Base-by-base conservation (phyloP, 2,888 invertebrate species). In the Lypha dubia region DNA sequence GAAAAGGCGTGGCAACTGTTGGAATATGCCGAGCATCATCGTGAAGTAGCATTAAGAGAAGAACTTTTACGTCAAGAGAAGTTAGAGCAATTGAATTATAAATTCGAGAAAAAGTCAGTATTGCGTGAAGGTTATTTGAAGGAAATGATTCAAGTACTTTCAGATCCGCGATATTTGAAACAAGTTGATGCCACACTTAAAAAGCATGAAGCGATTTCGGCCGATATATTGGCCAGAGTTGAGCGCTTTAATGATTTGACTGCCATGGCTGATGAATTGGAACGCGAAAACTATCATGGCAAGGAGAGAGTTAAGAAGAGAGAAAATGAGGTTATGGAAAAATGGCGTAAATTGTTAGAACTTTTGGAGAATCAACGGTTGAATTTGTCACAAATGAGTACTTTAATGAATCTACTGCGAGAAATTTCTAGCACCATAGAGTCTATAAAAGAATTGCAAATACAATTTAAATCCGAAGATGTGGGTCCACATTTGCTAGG, bases 111-210 rank as follows among this genome's bases (percentile, higher is more conserved):
- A 88, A 99, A 99, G 94, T 97, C 97, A 84, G 96, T 97, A 1
- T 94, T 99, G 65, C 95, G 99, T 70, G 98, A 99, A 89, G 97
- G 98, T 0, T 99, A 99, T 93, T 93, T 99, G 84, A 97, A 97
- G 92, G 99, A 99, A 93, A 99, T 99, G 98, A 98, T 97, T 87
- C 97, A 97, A 91, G 98, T 99, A 17, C 93, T 99, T 20, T 96
- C 97, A 0, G 98, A 98, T 93, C 97, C 97, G 0, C 94, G 98
- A 76, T 98, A 98, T 92, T 93, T 98, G 87, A 95, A 96, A 0
- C 98, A 99, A 91, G 98, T 99, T 0, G 99, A 99, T 91, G 99
- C 99, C 1, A 98, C 98, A 0, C 95, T 99, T 51, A 99, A 99
- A 93, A 99, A 99, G 90, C 99, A 99, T 91, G 99, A 99, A 92